Evolutionary conservation across 2,888 invertebrate genomes (phyloP).

Genomic region (Drosophila paranaensis): DNA sequence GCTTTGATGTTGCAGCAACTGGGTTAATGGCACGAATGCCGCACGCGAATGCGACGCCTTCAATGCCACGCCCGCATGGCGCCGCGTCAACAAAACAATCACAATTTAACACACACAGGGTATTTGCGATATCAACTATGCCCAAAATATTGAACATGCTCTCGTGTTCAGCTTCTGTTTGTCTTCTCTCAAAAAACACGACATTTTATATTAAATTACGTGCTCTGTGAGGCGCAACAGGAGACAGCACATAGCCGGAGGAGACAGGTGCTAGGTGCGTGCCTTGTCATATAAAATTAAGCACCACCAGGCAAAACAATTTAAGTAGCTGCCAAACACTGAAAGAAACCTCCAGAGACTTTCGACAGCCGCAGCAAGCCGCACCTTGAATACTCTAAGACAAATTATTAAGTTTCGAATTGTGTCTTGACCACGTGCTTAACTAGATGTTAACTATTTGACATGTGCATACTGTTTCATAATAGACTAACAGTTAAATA

Average conservation of each 20-base stretch:
- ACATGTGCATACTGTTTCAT: background rate
- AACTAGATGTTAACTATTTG: background rate
- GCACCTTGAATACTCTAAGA: constrained; percentile 13
- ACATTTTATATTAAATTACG: constrained; percentile 68
- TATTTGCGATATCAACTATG: background rate
- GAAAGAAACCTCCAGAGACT: background rate
- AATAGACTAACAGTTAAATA: too few relatives aligned
- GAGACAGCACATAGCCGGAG: constrained; percentile 35
- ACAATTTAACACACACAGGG: constrained; percentile 18
- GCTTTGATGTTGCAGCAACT: constrained; percentile 70
- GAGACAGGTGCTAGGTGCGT: constrained; percentile 34
- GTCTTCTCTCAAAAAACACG: constrained; percentile 36
- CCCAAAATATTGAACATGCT: constrained; percentile 1
- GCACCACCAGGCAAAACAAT: constrained; percentile 38
- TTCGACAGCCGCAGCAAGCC: background rate
- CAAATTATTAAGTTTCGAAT: background rate
- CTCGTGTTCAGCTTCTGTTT: background rate
- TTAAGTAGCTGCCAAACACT: constrained; percentile 41
- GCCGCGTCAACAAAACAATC: constrained; percentile 32
- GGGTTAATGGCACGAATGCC: constrained; percentile 69
- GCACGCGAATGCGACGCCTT: background rate
- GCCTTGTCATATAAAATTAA: constrained; percentile 57
- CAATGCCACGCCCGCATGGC: constrained; percentile 14
- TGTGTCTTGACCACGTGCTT: background rate
- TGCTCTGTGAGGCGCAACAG: constrained; percentile 66